Evolutionary conservation across 2,888 invertebrate genomes (phyloP).

Genomic region (Leistus spinibarbis): DNA sequence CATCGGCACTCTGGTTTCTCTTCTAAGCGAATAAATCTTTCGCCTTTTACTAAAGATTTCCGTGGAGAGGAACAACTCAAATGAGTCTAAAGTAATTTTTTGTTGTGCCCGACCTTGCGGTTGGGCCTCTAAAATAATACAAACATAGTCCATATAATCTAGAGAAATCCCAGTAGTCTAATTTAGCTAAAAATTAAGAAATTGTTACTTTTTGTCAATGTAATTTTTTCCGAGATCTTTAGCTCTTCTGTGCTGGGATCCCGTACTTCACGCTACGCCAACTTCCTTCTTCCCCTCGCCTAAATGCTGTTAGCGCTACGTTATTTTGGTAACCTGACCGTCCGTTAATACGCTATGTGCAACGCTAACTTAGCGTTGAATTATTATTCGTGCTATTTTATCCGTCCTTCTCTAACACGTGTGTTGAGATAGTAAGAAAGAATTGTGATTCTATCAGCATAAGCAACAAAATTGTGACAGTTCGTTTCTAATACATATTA

Average conservation of each 20-base stretch:
- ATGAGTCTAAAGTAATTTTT: no score
- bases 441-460: neutral
- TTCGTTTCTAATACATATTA: neutral
- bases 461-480: neutral
- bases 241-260: conserved; percentile 8
- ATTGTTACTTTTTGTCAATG: no score
- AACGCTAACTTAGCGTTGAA: neutral
- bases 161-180: no score
- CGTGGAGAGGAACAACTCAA: no score
- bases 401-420: neutral
- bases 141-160: no score
- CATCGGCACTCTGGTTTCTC: no score
- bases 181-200: no score
- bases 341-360: neutral
- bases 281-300: conserved; percentile 14
- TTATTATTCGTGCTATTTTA: neutral
- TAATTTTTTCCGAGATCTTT: no score
- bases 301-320: neutral
- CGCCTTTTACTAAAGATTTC: no score
- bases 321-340: conserved; percentile 5
- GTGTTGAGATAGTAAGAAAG: neutral
- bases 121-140: no score
- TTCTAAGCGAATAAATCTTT: no score
- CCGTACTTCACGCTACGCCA: conserved; percentile 12
- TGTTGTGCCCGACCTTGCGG: no score